Base-by-base conservation (phyloP, 2,113 vertebrate genomes). In the Collichthys lucidus region DNA sequence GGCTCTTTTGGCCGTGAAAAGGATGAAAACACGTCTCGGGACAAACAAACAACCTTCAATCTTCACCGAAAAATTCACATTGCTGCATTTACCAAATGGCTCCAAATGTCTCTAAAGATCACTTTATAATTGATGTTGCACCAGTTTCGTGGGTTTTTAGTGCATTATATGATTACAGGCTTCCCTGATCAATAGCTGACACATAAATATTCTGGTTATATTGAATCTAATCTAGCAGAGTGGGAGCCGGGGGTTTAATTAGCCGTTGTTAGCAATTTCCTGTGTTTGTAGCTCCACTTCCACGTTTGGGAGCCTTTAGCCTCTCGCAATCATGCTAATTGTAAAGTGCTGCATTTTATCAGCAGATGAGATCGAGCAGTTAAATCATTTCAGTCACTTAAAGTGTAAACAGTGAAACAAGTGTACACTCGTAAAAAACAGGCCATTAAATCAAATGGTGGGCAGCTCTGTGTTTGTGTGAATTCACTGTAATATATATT, bases 131-230 rank as follows among this genome's bases (percentile, higher is more conserved):
- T 55, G 83, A 85, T 85, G 87, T 87, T 84, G 73, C 74, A 59
- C 71, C 50, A 55, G 61, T 77, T 88, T 77, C 74, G 56, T 17
- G 0, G 74, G 78, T 70, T 69, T 40, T 80, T 63, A 52, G 64
- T 67, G 81, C 86, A 90, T 87, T 85, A 86, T 76, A 71, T 77
- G 62, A 88, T 86, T 85, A 82, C 79, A 62, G 69, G 6, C 50
- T 14, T 72, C 62, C 31, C 52, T 77, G 84, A 93, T 93, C 90
- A 86, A 92, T 89, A 85, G 79, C 79, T 74, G 79, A 79, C 86
- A 78, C 80, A 78, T 87, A 82, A 89, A 89, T 85, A 86, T 7
- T 59, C 56, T 8, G 63, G 5, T 75, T 35, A 22, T 50, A 81
- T 68, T 75, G 85, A 44, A 82, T 85, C 47, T 62, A 88, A 90